phyloP scores from a whole-genome alignment of 2,113 vertebrate species.

The Aythya baeri region DNA sequence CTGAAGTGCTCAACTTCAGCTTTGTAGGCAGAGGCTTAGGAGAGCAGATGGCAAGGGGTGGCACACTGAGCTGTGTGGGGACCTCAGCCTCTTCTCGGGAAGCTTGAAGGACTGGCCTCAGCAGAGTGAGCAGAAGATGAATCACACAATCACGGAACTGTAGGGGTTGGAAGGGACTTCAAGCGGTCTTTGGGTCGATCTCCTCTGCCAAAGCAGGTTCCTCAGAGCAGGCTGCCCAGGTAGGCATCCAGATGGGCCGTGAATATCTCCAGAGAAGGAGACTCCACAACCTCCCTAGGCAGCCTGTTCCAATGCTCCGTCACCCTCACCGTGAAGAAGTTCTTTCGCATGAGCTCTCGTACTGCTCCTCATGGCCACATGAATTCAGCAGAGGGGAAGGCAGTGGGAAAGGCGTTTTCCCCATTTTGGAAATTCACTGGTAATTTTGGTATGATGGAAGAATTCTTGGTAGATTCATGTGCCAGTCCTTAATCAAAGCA shows the following conservation, averaged over 20 bases:
- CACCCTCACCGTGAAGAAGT: no score
- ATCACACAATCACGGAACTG: no score
- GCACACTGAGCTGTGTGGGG: background rate
- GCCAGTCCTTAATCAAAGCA: background rate
- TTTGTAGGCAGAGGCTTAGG: background rate
- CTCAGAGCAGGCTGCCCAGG: no score
- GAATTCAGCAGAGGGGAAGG: background rate
- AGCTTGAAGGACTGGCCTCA: background rate
- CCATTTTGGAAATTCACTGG: no score
- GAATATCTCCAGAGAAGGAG: no score
- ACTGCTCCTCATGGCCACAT: background rate
- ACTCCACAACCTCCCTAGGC: no score
- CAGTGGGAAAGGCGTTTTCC: background rate
- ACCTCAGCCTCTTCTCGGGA: background rate
- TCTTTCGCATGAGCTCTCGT: background rate
- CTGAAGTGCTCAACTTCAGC: background rate
- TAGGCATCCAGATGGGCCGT: no score
- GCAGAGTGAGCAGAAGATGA: background rate
- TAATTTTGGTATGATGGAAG: no score
- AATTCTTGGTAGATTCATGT: background rate
- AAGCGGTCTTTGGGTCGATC: no score
- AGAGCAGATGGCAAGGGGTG: background rate
- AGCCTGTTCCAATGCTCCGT: no score
- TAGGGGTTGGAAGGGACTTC: no score
- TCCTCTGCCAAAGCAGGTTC: no score